A percentile compares a stretch with the other conserved stretches of the same genome.
phyloP scores from a whole-genome alignment of 2,888 invertebrate species.

The Drosophila neonasuta region DNA sequence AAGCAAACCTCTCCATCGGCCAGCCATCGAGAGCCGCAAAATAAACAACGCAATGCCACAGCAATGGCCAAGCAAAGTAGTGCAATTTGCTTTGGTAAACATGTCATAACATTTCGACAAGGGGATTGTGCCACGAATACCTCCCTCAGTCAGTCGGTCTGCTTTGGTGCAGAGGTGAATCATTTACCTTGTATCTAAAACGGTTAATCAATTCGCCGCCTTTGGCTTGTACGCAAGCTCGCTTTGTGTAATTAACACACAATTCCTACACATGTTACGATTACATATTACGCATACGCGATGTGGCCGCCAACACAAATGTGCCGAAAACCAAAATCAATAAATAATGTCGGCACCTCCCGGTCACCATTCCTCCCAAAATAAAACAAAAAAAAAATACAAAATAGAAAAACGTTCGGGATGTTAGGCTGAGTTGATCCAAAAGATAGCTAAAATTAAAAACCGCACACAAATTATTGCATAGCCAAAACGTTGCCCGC shows the following conservation, averaged over 20 bases:
- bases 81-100: conserved; percentile 27
- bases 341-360: conserved; percentile 51
- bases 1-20: background rate
- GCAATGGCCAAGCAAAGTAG: conserved; percentile 14
- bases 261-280: conserved; percentile 24
- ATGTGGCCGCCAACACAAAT: conserved; percentile 40
- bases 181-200: conserved; percentile 5
- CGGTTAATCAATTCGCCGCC: conserved; percentile 49
- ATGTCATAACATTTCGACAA: conserved; percentile 14
- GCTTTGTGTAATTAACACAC: conserved; percentile 36
- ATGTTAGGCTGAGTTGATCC: conserved; percentile 41
- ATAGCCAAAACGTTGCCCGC: conserved; percentile 36
- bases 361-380: background rate
- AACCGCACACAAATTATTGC: conserved; percentile 52
- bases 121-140: conserved; percentile 8
- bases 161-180: conserved; percentile 8
- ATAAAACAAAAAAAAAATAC: background rate
- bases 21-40: background rate
- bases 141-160: conserved; percentile 5
- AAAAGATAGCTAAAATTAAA: conserved; percentile 66
- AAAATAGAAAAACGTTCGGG: conserved; percentile 7
- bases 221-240: conserved; percentile 24
- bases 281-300: conserved; percentile 31
- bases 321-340: conserved; percentile 67
- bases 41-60: conserved; percentile 11